A percentile compares a stretch with the other conserved stretches of the same genome.
Conservation (phyloP, 2,888 invertebrate genomes). For the Drosophila ochracea region DNA sequence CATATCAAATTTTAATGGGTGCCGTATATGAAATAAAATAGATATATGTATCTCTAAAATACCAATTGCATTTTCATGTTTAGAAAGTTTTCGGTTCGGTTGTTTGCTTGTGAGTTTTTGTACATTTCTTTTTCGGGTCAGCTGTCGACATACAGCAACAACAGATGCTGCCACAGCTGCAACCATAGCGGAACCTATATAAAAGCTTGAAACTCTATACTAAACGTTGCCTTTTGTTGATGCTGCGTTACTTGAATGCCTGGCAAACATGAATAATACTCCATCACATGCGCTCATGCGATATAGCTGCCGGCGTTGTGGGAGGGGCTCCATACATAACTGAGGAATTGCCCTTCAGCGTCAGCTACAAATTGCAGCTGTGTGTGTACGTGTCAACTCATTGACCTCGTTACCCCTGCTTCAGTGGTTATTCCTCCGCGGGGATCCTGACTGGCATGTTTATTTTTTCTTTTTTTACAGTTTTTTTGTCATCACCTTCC, state of each 20-base stretch:
- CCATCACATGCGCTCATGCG: conserved; percentile 64
- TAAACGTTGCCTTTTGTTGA: conserved; percentile 58
- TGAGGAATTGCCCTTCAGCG: conserved; percentile 61
- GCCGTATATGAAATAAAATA: not conserved
- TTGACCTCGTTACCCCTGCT: conserved; percentile 64
- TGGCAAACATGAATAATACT: conserved; percentile 64
- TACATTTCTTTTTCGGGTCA: conserved; percentile 19
- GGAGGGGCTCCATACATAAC: conserved; percentile 21
- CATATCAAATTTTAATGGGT: not conserved
- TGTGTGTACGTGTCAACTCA: conserved; percentile 73
- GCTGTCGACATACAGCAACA: conserved; percentile 34
- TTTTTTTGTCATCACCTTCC: conserved; percentile 29
- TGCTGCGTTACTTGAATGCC: conserved; percentile 52
- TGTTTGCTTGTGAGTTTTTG: conserved; percentile 21
- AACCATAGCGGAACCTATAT: not conserved
- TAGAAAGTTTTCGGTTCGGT: conserved; percentile 34
- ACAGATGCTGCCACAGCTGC: conserved; percentile 16
- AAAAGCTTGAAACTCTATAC: conserved; percentile 12
- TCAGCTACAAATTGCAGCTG: conserved; percentile 15
- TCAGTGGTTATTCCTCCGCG: conserved; percentile 4
- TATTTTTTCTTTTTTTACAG: conserved; percentile 14
- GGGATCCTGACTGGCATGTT: conserved; percentile 24
- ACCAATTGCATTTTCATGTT: conserved; percentile 59
- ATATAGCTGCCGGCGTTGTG: conserved; percentile 25
- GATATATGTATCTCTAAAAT: not conserved